Conservation (phyloP, 2,888 invertebrate species). For the Selenia dentaria region DNA sequence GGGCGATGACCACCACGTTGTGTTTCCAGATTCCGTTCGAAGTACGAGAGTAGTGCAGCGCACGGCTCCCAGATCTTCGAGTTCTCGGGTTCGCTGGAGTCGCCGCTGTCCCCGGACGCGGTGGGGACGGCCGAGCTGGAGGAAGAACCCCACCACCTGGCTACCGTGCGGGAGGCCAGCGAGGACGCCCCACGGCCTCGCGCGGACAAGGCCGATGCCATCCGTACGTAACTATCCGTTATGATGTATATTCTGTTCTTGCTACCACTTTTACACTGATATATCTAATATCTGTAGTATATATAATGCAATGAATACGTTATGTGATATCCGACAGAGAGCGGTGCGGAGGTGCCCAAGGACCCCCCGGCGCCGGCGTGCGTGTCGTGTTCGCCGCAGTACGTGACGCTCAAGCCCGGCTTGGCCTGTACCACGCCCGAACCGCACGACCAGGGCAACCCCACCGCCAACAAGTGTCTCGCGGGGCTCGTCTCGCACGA, state of each 20-base stretch:
- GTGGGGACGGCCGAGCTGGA: slow-evolving; percentile 26
- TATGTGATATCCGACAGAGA: too few relatives aligned
- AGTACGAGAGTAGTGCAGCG: slow-evolving; percentile 63
- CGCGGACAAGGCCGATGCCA: too few relatives aligned
- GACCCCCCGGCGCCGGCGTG: slow-evolving; percentile 42
- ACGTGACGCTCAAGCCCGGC: slow-evolving; percentile 73
- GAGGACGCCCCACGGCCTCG: slow-evolving; percentile 19
- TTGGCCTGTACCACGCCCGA: slow-evolving; percentile 11
- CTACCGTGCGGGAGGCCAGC: slow-evolving; percentile 66
- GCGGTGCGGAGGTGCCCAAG: slow-evolving; percentile 26
- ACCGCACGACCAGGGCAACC: slow-evolving; percentile 44
- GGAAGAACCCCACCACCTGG: slow-evolving; percentile 47
- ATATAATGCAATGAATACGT: too few relatives aligned
- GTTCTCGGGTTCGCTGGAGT: slow-evolving; percentile 88
- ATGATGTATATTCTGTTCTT: too few relatives aligned
- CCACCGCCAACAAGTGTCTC: slow-evolving; percentile 71
- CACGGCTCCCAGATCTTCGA: slow-evolving; percentile 86
- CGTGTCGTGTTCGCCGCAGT: slow-evolving; percentile 67
- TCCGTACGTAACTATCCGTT: too few relatives aligned
- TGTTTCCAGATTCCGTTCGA: too few relatives aligned
- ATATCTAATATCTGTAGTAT: too few relatives aligned
- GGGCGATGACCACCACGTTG: too few relatives aligned
- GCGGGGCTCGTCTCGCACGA: slow-evolving; percentile 45
- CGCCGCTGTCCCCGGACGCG: slow-evolving; percentile 72
- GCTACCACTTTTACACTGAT: too few relatives aligned